A percentile compares a stretch with the other conserved stretches of the same genome.
These are phyloP conservation scores for Hyalella azteca DNA, from an alignment of 2,888 invertebrate species.

Conservation along the genomic window DNA sequence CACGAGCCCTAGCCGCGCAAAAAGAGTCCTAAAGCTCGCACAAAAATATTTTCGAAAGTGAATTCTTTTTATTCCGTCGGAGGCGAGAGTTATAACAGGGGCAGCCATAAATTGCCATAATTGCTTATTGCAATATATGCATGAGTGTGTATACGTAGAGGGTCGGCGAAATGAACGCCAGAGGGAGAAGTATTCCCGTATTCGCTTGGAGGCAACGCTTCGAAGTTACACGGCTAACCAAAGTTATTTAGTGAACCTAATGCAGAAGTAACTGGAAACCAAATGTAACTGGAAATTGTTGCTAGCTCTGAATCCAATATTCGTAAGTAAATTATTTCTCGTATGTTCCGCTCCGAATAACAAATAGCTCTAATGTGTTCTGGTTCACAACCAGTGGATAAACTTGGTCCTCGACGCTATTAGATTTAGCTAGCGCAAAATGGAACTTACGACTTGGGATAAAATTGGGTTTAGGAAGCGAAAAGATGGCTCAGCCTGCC, in stretches of 20 bases:
- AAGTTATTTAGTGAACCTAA: slow-evolving; percentile 33
- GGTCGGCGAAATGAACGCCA: slow-evolving; percentile 29
- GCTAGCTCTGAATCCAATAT: slow-evolving; percentile 36
- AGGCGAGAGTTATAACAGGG: slow-evolving; percentile 3
- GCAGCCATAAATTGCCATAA: slow-evolving; percentile 20
- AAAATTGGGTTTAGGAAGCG: slow-evolving; percentile 37
- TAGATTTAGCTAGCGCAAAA: slow-evolving; percentile 37
- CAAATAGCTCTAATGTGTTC: slow-evolving; percentile 36
- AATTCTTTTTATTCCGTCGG: slow-evolving; percentile 29
- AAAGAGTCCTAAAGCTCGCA: background rate
- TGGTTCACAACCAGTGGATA: slow-evolving; percentile 33
- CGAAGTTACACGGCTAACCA: slow-evolving; percentile 13
- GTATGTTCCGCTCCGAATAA: slow-evolving; percentile 22
- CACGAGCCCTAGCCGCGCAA: background rate
- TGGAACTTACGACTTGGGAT: slow-evolving; percentile 31
- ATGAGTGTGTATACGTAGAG: slow-evolving; percentile 34
- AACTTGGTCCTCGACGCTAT: slow-evolving; percentile 36
- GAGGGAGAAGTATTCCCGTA: slow-evolving; percentile 24
- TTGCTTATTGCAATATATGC: slow-evolving; percentile 37
- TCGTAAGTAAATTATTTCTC: slow-evolving; percentile 36
- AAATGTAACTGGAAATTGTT: slow-evolving; percentile 36
- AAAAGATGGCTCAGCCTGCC: slow-evolving; percentile 37
- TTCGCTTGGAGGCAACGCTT: slow-evolving; percentile 4
- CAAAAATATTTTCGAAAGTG: slow-evolving; percentile 20
- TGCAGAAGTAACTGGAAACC: slow-evolving; percentile 37